A percentile compares a stretch with the other conserved stretches of the same genome.
Conservation (phyloP, 2,797 vertebrate genomes). For the Eurystomus glaucurus region DNA sequence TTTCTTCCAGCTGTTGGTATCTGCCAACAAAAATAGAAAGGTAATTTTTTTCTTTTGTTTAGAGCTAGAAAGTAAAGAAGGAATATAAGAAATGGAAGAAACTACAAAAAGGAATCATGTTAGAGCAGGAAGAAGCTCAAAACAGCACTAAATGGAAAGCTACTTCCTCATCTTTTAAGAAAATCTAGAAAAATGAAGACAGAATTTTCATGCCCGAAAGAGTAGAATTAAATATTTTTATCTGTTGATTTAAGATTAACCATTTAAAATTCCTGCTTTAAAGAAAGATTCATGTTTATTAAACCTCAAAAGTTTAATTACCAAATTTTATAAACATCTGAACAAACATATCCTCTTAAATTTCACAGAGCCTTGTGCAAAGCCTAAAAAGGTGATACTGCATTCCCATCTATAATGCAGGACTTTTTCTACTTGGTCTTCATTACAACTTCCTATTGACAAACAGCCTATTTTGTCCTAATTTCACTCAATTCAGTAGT, state of each 20-base stretch:
- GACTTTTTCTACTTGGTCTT: not conserved
- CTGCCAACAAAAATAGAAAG: not conserved
- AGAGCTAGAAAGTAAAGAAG: accelerated
- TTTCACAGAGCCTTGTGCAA: not conserved
- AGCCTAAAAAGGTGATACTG: not conserved
- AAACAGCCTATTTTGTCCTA: not conserved
- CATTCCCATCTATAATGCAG: not conserved
- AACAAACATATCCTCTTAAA: not conserved
- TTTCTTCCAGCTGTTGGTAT: not conserved
- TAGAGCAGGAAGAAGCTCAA: not conserved
- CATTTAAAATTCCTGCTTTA: not conserved
- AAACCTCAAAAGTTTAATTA: not conserved
- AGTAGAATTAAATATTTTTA: not conserved
- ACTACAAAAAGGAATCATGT: not conserved
- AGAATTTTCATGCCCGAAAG: not conserved
- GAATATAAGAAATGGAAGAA: not conserved
- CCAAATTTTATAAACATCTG: not conserved
- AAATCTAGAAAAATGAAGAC: not conserved
- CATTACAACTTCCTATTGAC: not conserved
- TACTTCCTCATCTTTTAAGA: not conserved
- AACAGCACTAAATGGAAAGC: not conserved
- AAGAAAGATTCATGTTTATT: not conserved
- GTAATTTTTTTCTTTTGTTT: not conserved
- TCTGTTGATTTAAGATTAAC: not conserved
- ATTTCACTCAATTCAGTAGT: not conserved